Evolutionary conservation across 2,888 invertebrate species (phyloP).

Genomic region (Sarcophaga rosellei): DNA sequence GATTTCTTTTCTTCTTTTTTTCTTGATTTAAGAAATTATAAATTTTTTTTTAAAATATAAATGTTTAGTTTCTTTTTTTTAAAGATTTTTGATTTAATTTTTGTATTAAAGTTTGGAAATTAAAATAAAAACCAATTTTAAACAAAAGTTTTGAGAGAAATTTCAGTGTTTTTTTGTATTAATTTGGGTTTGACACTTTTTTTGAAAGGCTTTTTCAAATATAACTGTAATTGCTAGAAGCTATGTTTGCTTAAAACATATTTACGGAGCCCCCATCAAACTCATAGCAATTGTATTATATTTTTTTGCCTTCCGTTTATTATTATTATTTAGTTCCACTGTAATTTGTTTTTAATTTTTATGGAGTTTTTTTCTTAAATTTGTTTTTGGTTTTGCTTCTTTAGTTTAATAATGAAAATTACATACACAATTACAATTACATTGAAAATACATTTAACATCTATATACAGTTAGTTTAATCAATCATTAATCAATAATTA

Average conservation of each 20-base stretch:
- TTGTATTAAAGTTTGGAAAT: neutral
- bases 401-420: conserved; percentile 52
- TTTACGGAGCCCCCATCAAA: conserved; percentile 46
- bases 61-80: neutral
- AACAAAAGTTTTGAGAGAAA: conserved; percentile 23
- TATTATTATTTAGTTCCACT: neutral
- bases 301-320: neutral
- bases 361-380: neutral
- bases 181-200: neutral
- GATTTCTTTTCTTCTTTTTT: conserved; percentile 3
- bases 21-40: conserved; percentile 13
- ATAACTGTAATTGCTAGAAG: conserved; percentile 55
- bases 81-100: neutral
- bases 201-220: neutral
- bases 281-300: conserved; percentile 52
- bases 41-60: conserved; percentile 8
- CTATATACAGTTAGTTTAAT: conserved; percentile 52
- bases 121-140: neutral
- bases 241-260: conserved; percentile 26
- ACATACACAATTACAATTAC: conserved; percentile 64
- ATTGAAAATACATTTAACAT: conserved; percentile 65
- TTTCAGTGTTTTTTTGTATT: neutral
- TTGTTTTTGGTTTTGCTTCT: conserved; percentile 14
- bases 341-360: neutral
- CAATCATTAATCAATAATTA: conserved; percentile 8